Percentiles rank a stretch among this genome's conserved stretches.
Evolutionary conservation across 2,797 vertebrate species (phyloP).

Genomic region (Catharus ustulatus): DNA sequence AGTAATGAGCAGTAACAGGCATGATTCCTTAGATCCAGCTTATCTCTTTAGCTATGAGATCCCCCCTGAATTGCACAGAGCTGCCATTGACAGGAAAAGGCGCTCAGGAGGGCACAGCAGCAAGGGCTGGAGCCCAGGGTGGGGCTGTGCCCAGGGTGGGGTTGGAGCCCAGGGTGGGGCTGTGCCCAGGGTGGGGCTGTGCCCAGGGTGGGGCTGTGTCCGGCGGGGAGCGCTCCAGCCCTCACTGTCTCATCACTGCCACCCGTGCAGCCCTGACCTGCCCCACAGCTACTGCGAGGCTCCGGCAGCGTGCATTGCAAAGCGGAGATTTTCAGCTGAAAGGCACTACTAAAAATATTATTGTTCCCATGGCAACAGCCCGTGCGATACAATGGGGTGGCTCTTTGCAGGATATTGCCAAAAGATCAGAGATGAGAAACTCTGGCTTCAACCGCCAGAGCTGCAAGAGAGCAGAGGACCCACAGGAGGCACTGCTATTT

Average conservation of each 20-base stretch:
- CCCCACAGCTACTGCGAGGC: background rate
- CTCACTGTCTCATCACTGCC: background rate
- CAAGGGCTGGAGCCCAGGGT: background rate
- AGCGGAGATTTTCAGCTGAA: conserved; percentile 17
- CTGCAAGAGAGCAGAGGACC: background rate
- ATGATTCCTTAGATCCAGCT: background rate
- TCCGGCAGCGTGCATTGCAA: background rate
- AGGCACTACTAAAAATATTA: conserved; percentile 58
- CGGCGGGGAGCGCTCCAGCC: background rate
- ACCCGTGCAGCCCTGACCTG: background rate
- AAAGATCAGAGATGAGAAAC: conserved; percentile 11
- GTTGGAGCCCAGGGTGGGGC: too few relatives aligned
- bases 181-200: too few relatives aligned
- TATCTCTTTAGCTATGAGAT: background rate
- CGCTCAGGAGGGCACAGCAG: background rate
- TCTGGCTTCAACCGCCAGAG: background rate
- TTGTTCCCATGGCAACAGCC: conserved; percentile 45
- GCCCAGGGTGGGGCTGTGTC: too few relatives aligned
- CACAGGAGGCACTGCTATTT: background rate
- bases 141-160: too few relatives aligned
- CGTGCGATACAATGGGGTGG: background rate
- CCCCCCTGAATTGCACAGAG: background rate
- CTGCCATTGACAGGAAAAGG: background rate
- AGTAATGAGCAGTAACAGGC: background rate
- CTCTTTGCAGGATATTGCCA: conserved; percentile 25